Evolutionary conservation across 2,888 invertebrate species (phyloP), one percentile per base, ranked within the genome.

Genomic region (Fragum whitleyi): DNA sequence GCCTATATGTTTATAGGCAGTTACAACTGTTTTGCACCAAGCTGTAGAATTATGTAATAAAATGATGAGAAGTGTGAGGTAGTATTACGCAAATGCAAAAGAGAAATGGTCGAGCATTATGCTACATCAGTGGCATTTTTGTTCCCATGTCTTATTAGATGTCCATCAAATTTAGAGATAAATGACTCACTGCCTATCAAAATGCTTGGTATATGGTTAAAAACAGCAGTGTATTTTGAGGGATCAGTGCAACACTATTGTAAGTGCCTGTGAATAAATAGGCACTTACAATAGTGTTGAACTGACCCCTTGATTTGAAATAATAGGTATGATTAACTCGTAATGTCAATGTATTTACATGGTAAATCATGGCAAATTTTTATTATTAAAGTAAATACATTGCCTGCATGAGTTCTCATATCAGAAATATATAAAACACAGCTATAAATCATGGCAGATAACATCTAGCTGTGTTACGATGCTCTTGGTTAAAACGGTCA

Each of bases 41-140:
- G n/a, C n/a, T n/a, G n/a, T n/a, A n/a, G 14, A 9, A 39, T 39
- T 55, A 55, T 55, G 19, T 11, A 55, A 7, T 55, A 39, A 14
- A 67, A 74, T 67, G 74, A 65, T 53, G 74, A 65, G 55, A 61
- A 65, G 65, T 26, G 74, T 53, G 51, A 3, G 9, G 32, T 19
- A 65, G 62, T 57, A 26, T 65, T 19, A 32, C 32, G 6, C 23
- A 57, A 61, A 42, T 65, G 42, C 36, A 36, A 36, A 6, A 42
- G 39, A 28, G 16, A 23, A 9, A 7, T 39, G 21, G 42, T 26
- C 1, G 65, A 42, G 42, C n/a, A 42, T 42, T 42, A 21, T 42
- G 21, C 65, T 36, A 39, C 26, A 23, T 42, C 11, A 42, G 32
- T 11, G 42, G 29, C 6, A 23, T 23, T 42, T 11, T 39, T 42